phyloP scores from a whole-genome alignment of 1,140 invertebrate genomes.

The Asobara japonica region DNA sequence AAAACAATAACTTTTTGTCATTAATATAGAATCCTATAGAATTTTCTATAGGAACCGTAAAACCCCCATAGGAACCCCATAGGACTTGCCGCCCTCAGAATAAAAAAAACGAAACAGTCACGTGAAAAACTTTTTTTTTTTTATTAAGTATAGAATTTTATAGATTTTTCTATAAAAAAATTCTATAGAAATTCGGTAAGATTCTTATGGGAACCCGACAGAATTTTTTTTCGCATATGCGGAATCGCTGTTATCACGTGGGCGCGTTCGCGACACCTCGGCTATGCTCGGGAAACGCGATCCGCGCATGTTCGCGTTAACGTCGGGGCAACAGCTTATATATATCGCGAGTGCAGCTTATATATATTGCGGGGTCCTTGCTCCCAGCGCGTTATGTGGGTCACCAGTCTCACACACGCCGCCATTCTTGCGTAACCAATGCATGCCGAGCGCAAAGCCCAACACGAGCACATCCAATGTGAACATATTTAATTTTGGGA shows the following conservation, averaged over 20 bases:
- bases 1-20: too few species aligned
- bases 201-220: too few species aligned
- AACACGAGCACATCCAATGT: constrained; percentile 32
- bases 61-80: too few species aligned
- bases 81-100: too few species aligned
- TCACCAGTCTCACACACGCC: constrained; percentile 67
- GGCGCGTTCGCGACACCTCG: constrained; percentile 30
- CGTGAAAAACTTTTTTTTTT: too few species aligned
- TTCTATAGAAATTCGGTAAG: too few species aligned
- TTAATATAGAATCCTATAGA: too few species aligned
- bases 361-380: constrained; percentile 65
- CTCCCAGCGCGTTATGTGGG: constrained; percentile 65
- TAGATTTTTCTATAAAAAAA: too few species aligned
- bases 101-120: too few species aligned
- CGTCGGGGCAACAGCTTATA: neutral
- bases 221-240: too few species aligned
- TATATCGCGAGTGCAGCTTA: constrained; percentile 21
- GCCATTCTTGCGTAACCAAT: constrained; percentile 66
- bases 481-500: neutral
- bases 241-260: constrained; percentile 40
- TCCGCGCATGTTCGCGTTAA: constrained; percentile 8
- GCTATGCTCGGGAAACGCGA: neutral
- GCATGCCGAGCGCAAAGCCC: constrained; percentile 50
- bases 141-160: too few species aligned
- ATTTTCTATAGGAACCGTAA: too few species aligned